phyloP scores from a whole-genome alignment of 2,797 vertebrate genomes.

The Parauchenoglanis punctatus region DNA sequence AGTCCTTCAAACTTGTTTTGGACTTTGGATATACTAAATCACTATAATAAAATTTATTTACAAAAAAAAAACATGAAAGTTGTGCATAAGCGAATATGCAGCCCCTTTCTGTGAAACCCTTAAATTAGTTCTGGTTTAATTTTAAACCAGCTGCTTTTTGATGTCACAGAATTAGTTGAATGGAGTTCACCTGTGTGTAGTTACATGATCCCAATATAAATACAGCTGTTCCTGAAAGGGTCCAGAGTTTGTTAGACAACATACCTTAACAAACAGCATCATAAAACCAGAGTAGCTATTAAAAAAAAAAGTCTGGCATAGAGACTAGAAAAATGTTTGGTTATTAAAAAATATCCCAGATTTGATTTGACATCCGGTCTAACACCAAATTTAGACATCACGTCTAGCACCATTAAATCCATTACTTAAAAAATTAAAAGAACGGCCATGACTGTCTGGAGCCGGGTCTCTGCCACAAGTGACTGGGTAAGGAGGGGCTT shows the following conservation, averaged over 20 bases:
- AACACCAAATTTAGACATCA: not conserved
- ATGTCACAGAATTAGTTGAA: not conserved
- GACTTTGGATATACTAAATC: not conserved
- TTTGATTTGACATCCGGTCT: not conserved
- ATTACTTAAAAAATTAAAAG: not conserved
- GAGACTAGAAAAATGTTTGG: not conserved
- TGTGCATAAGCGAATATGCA: not conserved
- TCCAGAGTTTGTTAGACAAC: not conserved
- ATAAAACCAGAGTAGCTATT: not conserved
- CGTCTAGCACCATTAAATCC: not conserved
- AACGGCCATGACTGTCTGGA: too few relatives aligned
- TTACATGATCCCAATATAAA: not conserved
- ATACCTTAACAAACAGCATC: not conserved
- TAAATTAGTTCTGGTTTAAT: not conserved
- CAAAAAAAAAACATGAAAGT: not conserved
- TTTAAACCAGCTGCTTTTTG: too few relatives aligned
- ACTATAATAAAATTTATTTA: not conserved
- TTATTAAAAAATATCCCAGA: not conserved
- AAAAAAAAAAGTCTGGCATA: not conserved
- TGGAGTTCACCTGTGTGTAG: not conserved
- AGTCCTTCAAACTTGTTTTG: not conserved
- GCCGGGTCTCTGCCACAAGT: not conserved
- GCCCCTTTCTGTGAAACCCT: not conserved
- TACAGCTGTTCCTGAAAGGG: not conserved
- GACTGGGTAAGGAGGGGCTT: not conserved